Conservation (phyloP, 2,888 invertebrate species). For the Poecilus cupreus region DNA sequence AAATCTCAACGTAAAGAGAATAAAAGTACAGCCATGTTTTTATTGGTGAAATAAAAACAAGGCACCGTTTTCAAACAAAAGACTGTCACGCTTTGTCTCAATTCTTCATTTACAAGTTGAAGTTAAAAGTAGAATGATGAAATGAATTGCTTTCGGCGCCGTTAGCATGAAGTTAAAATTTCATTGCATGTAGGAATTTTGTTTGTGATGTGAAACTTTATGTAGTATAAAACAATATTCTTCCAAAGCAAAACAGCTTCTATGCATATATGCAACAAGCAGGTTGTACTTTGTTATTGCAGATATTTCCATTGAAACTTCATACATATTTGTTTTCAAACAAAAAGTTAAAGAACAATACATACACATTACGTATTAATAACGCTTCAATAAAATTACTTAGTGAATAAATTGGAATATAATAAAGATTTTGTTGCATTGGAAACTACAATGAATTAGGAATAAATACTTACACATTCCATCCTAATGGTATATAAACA, state of each 20-base stretch:
- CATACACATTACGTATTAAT: no score
- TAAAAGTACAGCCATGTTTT: conserved; percentile 1
- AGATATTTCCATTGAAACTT: not conserved
- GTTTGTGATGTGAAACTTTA: not conserved
- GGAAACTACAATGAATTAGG: no score
- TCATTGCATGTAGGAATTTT: not conserved
- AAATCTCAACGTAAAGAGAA: conserved; percentile 20
- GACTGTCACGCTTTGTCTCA: conserved; percentile 6
- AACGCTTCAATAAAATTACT: no score
- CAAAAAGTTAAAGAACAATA: no score
- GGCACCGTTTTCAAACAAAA: not conserved
- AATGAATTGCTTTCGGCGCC: not conserved
- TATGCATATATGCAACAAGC: conserved; percentile 16
- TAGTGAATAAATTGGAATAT: no score
- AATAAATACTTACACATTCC: no score
- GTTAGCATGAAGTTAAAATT: not conserved
- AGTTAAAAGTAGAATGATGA: not conserved
- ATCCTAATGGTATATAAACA: no score
- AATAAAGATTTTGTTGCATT: no score
- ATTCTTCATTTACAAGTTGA: conserved; percentile 29
- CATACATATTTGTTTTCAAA: no score
- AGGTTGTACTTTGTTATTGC: not conserved
- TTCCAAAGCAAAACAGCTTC: not conserved
- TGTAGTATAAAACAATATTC: conserved; percentile 16
- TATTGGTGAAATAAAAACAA: conserved; percentile 3